Evolutionary conservation across 2,113 vertebrate species (phyloP), one percentile per base, ranked within the genome.

Genomic region (Bothrops jararaca): DNA sequence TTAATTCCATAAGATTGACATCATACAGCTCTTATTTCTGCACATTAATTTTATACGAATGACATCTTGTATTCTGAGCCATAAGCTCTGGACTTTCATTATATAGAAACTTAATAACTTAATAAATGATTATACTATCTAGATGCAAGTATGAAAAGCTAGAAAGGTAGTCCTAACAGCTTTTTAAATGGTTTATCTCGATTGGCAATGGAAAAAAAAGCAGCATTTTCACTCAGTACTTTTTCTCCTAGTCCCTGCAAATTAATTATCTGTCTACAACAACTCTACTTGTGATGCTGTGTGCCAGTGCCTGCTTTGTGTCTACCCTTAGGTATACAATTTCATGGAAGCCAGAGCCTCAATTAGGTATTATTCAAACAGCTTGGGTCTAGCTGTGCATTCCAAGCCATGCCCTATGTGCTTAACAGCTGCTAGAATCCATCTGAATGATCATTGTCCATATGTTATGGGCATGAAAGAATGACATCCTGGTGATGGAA

Each of bases 361-460:
- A 93, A 26, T 93, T 96, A 94, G 45, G 53, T 69, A 89, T 91
- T 93, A 91, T 91, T 57, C 48, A 94, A 94, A 94, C 56, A 93
- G 54, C 29, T 20, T 89, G 24, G 11, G 48, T 4, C 48, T 95
- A 53, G 94, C 88, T 53, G 18, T 92, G 87, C 64, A 94, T 97
- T 95, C 94, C 85, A 92, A 97, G 26, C n/a, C 85, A 60, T 89
- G 53, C 85, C 69, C 92, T 93, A 20, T 91, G 74, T 94, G 58
- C 91, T 93, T 95, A 95, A 93, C 94, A 97, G 96, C 95, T 96
- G 96, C 91, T 93, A 93, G 74, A 91, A 56, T 95, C 60, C 92
- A 93, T 95, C 95, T 93, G 96, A 94, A 60, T 93, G 94, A 92
- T 95, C 95, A 95, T 91, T 92, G 92, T 56, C 94, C 96, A 95